Conservation (phyloP, 2,113 vertebrate genomes). For the Cyprinodon brontotheroides region DNA sequence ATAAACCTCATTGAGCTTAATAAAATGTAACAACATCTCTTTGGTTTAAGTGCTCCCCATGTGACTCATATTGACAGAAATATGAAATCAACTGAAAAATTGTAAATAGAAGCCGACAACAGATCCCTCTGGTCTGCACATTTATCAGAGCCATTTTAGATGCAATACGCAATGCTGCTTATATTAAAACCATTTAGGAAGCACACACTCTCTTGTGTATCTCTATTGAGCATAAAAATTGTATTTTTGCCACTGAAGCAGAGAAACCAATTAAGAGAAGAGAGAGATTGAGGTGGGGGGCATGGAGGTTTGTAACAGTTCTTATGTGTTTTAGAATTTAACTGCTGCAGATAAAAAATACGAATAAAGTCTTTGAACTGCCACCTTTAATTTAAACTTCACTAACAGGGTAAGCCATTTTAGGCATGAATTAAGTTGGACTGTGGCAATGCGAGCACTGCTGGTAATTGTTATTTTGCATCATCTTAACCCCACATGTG, state of each 20-base stretch:
- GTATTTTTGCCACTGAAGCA: neutral
- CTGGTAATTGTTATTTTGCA: neutral
- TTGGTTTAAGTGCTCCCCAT: neutral
- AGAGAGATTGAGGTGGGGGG: neutral
- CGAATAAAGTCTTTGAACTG: neutral
- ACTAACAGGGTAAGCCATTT: neutral
- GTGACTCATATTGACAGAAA: neutral
- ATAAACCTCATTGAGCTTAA: neutral
- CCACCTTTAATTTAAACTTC: neutral
- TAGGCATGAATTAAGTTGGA: neutral
- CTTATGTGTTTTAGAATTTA: neutral
- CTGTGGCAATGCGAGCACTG: neutral
- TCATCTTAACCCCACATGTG: neutral
- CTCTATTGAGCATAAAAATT: neutral
- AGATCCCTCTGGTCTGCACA: neutral
- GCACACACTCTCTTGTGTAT: neutral
- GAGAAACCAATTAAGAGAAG: neutral
- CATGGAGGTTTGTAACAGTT: neutral
- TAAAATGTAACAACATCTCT: neutral
- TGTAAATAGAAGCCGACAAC: neutral
- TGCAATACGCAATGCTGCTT: neutral
- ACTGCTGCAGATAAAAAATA: neutral
- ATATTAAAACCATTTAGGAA: neutral
- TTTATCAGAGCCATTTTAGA: slow-evolving; percentile 1
- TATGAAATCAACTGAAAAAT: neutral